Evolutionary conservation across 2,113 vertebrate species (phyloP).

Genomic region (Clarias magur): DNA sequence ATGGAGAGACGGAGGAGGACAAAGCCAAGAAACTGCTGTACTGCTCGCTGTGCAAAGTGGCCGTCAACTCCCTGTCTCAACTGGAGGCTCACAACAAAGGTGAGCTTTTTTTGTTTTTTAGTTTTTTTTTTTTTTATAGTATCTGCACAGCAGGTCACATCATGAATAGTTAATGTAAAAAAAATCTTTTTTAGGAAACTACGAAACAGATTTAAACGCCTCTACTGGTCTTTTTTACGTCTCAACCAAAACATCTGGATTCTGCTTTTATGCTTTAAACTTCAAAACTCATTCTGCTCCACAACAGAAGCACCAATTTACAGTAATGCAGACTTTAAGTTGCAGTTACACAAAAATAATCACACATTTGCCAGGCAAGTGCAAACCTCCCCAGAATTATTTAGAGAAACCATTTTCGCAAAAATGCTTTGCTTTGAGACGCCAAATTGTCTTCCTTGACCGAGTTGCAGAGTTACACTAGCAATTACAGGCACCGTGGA

Average conservation of each 20-base stretch:
- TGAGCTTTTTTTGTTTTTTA: slow-evolving; percentile 47
- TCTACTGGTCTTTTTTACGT: neutral
- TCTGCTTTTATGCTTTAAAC: neutral
- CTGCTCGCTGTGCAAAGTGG: slow-evolving; percentile 91
- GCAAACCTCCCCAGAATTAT: slow-evolving; percentile 30
- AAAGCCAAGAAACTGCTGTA: slow-evolving; percentile 89
- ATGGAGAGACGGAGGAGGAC: slow-evolving; percentile 83
- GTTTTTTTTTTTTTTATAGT: neutral
- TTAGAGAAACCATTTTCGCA: slow-evolving; percentile 31
- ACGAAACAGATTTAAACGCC: neutral
- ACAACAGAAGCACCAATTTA: neutral
- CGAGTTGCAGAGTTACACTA: neutral
- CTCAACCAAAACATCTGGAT: neutral
- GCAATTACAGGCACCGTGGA: neutral
- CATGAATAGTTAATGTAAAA: neutral
- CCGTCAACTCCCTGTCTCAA: slow-evolving; percentile 89
- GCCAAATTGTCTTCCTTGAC: slow-evolving; percentile 34
- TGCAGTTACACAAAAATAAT: neutral
- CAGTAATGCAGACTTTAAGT: neutral
- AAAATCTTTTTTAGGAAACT: neutral
- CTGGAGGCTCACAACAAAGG: slow-evolving; percentile 96
- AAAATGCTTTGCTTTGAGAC: slow-evolving; percentile 43
- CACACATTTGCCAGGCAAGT: neutral
- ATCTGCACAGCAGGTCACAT: neutral
- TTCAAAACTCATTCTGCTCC: neutral